These are phyloP conservation scores for Apaloderma vittatum DNA, from an alignment of 2,113 vertebrate genomes.

Conservation along the genomic window DNA sequence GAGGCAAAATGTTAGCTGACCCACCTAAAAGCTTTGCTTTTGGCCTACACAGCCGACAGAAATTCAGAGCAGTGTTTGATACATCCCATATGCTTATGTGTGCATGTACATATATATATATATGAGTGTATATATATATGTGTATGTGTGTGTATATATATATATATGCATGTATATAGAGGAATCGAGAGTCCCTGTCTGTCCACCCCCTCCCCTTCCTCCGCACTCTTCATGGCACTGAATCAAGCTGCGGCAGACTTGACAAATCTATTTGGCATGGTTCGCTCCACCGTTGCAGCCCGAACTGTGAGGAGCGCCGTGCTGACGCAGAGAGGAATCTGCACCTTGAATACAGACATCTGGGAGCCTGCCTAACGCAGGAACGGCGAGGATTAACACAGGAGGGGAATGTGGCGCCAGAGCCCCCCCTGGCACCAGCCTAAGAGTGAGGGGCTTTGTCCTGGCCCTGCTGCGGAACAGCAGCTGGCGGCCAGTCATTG, in stretches of 20 bases:
- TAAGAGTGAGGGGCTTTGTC: background rate
- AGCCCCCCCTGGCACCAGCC: background rate
- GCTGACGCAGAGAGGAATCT: background rate
- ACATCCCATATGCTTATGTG: background rate
- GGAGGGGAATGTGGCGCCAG: background rate
- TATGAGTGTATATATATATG: fast-evolving
- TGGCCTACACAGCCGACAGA: conserved; percentile 56
- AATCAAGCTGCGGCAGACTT: conserved; percentile 81
- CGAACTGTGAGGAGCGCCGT: background rate
- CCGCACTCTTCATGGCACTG: conserved; percentile 69
- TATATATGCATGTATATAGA: background rate
- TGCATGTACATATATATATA: background rate
- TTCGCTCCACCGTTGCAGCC: conserved; percentile 56
- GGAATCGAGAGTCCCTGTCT: conserved; percentile 13
- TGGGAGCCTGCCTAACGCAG: background rate
- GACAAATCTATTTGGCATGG: conserved; percentile 82
- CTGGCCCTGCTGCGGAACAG: background rate
- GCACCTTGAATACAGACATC: conserved; percentile 43
- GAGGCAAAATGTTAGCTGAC: conserved; percentile 27
- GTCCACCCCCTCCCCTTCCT: conserved; percentile 38
- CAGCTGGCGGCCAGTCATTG: background rate
- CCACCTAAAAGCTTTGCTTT: conserved; percentile 37
- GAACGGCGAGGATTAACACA: fast-evolving
- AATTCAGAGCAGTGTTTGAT: conserved; percentile 30
- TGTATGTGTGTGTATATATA: background rate